These are phyloP conservation scores for Parochlus steinenii DNA, from an alignment of 2,888 invertebrate species.

Conservation along the genomic window DNA sequence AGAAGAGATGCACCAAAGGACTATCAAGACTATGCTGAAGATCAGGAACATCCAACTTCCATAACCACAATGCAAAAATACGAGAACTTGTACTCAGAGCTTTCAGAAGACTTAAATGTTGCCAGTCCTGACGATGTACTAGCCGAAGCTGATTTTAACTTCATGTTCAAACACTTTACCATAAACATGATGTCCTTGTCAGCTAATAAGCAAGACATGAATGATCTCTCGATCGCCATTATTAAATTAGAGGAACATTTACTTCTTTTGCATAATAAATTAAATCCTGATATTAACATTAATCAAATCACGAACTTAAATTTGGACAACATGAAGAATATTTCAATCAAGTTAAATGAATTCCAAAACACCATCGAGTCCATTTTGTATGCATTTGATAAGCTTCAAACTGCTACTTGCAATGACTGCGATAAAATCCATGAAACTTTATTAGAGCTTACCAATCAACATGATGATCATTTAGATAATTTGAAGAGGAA, in stretches of 20 bases:
- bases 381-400: slow-evolving; percentile 15
- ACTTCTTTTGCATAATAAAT: slow-evolving; percentile 19
- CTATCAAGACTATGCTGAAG: slow-evolving; percentile 5
- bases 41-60: slow-evolving; percentile 16
- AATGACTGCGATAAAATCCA: slow-evolving; percentile 32
- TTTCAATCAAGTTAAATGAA: slow-evolving; percentile 8
- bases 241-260: slow-evolving; percentile 23
- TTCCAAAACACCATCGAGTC: slow-evolving; percentile 5
- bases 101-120: slow-evolving; percentile 23
- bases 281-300: slow-evolving; percentile 19
- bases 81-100: slow-evolving; percentile 24
- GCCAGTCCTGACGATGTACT: slow-evolving; percentile 23
- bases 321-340: slow-evolving; percentile 10
- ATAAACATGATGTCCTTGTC: slow-evolving; percentile 22
- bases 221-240: slow-evolving; percentile 22
- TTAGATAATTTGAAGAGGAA: slow-evolving; percentile 27
- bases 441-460: slow-evolving; percentile 28
- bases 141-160: slow-evolving; percentile 25
- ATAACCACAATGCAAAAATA: slow-evolving; percentile 23
- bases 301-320: slow-evolving; percentile 9
- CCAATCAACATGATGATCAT: slow-evolving; percentile 27
- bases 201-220: slow-evolving; percentile 21
- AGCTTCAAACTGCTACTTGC: slow-evolving; percentile 26
- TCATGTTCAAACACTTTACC: slow-evolving; percentile 23
- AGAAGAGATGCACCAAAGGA: slow-evolving; percentile 33